phyloP scores from a whole-genome alignment of 2,113 vertebrate genomes.

The Pelvicachromis taeniatus region DNA sequence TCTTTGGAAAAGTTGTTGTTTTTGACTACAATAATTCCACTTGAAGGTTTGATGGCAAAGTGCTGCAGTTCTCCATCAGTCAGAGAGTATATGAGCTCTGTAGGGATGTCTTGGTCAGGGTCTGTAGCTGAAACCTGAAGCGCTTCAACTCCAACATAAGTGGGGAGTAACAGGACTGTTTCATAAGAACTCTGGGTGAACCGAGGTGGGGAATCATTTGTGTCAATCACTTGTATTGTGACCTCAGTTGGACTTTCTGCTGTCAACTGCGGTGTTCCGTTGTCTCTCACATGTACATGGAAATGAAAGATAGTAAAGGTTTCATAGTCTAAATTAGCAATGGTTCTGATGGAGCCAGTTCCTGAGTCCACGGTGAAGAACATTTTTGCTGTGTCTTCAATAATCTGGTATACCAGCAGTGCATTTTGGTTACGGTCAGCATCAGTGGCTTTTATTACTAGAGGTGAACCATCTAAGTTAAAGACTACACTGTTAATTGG shows the following conservation, averaged over 20 bases:
- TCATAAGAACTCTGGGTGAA: slow-evolving; percentile 89
- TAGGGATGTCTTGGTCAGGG: slow-evolving; percentile 84
- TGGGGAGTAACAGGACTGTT: slow-evolving; percentile 87
- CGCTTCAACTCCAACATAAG: slow-evolving; percentile 88
- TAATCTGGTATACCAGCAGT: slow-evolving; percentile 90
- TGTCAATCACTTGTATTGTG: slow-evolving; percentile 87
- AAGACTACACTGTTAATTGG: slow-evolving; percentile 88
- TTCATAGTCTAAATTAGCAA: slow-evolving; percentile 90
- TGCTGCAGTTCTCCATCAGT: slow-evolving; percentile 82
- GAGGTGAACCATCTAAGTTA: slow-evolving; percentile 76
- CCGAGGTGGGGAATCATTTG: slow-evolving; percentile 90
- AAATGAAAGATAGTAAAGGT: slow-evolving; percentile 86
- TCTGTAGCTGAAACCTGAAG: slow-evolving; percentile 87
- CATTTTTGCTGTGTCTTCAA: slow-evolving; percentile 89
- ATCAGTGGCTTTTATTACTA: slow-evolving; percentile 89
- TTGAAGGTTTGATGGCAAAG: slow-evolving; percentile 83
- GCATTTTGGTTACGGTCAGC: slow-evolving; percentile 93
- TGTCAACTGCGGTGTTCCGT: slow-evolving; percentile 86
- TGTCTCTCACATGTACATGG: slow-evolving; percentile 91
- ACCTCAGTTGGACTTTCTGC: slow-evolving; percentile 91
- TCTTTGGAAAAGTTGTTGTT: slow-evolving; percentile 90
- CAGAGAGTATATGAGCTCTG: slow-evolving; percentile 85
- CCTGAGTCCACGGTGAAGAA: slow-evolving; percentile 94
- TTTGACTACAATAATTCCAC: slow-evolving; percentile 85
- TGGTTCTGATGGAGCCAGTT: slow-evolving; percentile 93